Base-by-base conservation (phyloP, 1,140 invertebrate genomes). In the Leptinotarsa texana region DNA sequence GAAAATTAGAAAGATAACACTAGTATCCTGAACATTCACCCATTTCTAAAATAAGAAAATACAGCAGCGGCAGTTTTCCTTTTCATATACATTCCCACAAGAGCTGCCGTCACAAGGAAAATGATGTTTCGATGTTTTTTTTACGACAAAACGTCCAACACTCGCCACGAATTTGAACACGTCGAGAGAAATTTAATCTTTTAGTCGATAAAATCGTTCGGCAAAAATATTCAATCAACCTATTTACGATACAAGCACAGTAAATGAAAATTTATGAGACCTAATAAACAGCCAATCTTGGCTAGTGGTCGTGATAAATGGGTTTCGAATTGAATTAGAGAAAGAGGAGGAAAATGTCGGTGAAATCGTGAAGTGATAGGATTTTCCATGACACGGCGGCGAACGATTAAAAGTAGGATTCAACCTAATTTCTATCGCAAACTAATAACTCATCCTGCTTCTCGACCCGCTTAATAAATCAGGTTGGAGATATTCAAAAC, bases 191-290 rank as follows among this genome's bases (percentile, higher is more conserved):
- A 57, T 57, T 57, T 15, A 57, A 57, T 57, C 51, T 57, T 57
- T 18, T 57, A 57, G 17, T 57, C 51, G 51, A 57, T 57, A 57
- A 57, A 57, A 57, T 57, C 51, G 51, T 57, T n/a, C 51, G 6
- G 15, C 8, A 17, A 57, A 57, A 57, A 57, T 57, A 57, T 57
- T 57, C 51, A 57, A 57, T 57, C 51, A 18, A n/a, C 51, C 51
- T 57, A 57, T 57, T 57, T 57, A 57, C 51, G 51, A 57, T 57
- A 57, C 51, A 15, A 57, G 51, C 17, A n/a, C 51, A 57, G 4
- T 57, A 57, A 57, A 57, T 57, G 51, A 57, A 57, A 57, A 57
- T 57, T 57, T 57, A 57, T 57, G 51, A 57, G 15, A 18, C 33
- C 51, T 57, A 57, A 57, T n/a, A 57, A 57, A 57, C 15, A 17